phyloP scores from a whole-genome alignment of 2,113 vertebrate species.

The Apaloderma vittatum region DNA sequence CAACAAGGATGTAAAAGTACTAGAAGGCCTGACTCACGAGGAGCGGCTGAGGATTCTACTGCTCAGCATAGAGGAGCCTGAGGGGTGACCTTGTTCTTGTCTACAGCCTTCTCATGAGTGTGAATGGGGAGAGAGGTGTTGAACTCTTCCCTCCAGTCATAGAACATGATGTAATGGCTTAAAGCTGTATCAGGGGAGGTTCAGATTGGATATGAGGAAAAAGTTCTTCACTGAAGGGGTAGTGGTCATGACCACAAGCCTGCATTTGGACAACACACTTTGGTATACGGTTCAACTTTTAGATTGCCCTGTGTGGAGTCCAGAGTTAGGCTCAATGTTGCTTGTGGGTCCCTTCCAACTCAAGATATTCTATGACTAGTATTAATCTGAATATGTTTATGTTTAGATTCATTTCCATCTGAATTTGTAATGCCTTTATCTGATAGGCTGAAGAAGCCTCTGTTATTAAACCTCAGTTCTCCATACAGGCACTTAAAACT shows the following conservation, averaged over 20 bases:
- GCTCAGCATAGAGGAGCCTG: background rate
- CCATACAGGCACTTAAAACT: background rate
- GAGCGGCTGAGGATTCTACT: background rate
- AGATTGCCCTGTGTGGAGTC: background rate
- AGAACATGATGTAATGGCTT: rapidly evolving
- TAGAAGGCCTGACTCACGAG: background rate
- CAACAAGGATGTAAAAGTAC: background rate
- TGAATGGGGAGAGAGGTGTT: background rate
- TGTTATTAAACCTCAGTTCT: background rate
- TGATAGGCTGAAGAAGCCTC: background rate
- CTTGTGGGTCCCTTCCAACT: background rate
- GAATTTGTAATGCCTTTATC: background rate
- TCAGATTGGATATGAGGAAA: background rate
- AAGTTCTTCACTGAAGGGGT: background rate
- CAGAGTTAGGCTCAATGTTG: background rate
- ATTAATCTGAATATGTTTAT: background rate
- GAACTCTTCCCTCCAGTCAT: background rate
- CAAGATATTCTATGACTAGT: background rate
- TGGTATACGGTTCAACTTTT: background rate
- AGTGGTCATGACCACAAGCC: background rate
- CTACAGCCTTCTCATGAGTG: background rate
- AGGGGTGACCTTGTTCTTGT: background rate
- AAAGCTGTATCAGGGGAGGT: background rate
- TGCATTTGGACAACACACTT: background rate
- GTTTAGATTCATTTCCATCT: background rate